Evolutionary conservation across 2,113 vertebrate genomes (phyloP).

Genomic region (Heterochromis multidens): DNA sequence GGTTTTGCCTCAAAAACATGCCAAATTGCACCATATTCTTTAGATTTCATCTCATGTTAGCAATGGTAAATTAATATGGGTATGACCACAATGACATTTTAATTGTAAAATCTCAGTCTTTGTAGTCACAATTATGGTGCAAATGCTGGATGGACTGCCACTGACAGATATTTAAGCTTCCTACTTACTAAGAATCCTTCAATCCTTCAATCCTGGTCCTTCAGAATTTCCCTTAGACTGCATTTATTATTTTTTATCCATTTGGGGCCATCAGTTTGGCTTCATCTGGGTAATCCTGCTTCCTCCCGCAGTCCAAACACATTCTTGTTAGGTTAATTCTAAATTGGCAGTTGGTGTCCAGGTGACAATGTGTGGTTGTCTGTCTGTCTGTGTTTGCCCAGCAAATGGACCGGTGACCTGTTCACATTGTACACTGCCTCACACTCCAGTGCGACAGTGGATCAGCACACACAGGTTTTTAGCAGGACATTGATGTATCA

Average conservation of each 20-base stretch:
- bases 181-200: too few relatives aligned
- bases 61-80: not conserved
- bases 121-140: not conserved
- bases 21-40: not conserved
- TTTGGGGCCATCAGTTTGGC: not conserved
- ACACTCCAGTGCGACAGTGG: not conserved
- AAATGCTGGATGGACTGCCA: not conserved
- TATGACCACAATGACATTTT: not conserved
- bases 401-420: not conserved
- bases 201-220: too few relatives aligned
- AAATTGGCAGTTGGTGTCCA: not conserved
- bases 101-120: not conserved
- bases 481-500: not conserved
- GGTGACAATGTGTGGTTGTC: not conserved
- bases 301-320: not conserved
- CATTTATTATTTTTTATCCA: rapidly evolving
- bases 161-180: not conserved
- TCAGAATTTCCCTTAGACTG: not conserved
- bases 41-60: not conserved
- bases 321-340: not conserved
- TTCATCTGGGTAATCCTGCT: not conserved
- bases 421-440: not conserved
- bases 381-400: not conserved
- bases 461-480: not conserved
- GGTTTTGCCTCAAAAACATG: not conserved